Base-by-base conservation (phyloP, 2,113 vertebrate genomes). In the Bujurquina vittata region DNA sequence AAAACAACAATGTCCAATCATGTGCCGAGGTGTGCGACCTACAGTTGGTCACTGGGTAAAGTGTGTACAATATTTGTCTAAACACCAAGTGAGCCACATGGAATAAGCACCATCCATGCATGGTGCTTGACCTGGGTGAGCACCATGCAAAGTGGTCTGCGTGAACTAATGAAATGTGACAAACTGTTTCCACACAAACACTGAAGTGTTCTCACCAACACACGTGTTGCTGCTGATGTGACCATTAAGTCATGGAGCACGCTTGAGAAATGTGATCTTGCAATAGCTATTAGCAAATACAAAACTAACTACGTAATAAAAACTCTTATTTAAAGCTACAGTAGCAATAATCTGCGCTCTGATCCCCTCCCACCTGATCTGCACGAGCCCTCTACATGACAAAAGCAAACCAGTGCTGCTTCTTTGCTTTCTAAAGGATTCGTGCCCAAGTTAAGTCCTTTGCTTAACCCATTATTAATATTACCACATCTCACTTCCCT, bases 131-230 rank as follows among this genome's bases (percentile, higher is more conserved):
- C 61, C 87, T 54, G 79, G 62, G 83, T 89, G 43, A 79, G 88
- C 85, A 83, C 37, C 73, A 65, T 58, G 76, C 72, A 60, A 92
- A 89, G 87, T 89, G 85, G 87, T 77, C 77, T 2, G 54, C 56
- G 20, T 84, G 81, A 90, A 83, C 90, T 92, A 94, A 95, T 93
- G 87, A 94, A 93, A 95, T 83, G 89, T 89, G 92, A 94, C 92
- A 94, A 91, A 93, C 89, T 91, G 93, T 94, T 95, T 95, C 92
- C 94, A 92, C 86, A 93, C 92, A 94, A 95, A 89, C 88, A 91
- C 86, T 14, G 12, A 84, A 79, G 90, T 91, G 91, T 93, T 94
- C 88, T 81, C 85, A 77, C 73, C 60, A 59, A 80, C 84, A 79
- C 87, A 87, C 52, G 14, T 58, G 52, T 75, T 75, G 82, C 86